Conservation (phyloP, 2,113 vertebrate genomes). For the Pterocles burchelli region DNA sequence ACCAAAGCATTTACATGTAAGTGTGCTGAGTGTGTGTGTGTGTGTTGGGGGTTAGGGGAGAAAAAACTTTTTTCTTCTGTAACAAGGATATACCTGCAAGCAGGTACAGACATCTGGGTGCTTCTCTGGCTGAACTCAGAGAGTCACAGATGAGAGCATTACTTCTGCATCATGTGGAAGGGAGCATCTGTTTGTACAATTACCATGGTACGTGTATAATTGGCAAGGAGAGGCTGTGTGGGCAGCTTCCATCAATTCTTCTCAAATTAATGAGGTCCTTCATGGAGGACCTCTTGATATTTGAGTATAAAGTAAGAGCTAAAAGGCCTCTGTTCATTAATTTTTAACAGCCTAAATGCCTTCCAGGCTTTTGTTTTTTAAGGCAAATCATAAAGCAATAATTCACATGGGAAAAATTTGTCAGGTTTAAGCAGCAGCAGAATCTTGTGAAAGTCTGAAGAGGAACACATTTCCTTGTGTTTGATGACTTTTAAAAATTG, state of each 20-base stretch:
- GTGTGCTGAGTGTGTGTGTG: rapidly evolving
- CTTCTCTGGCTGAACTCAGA: background rate
- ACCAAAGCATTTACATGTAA: background rate
- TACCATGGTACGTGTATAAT: background rate
- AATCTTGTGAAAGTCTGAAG: background rate
- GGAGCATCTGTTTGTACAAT: rapidly evolving
- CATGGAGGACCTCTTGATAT: background rate
- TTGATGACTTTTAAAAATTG: background rate
- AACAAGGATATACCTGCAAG: background rate
- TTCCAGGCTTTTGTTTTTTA: background rate
- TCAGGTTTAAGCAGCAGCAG: background rate
- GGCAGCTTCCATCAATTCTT: background rate
- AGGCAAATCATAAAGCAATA: background rate
- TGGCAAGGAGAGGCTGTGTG: background rate
- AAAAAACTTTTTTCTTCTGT: background rate
- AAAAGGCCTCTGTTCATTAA: background rate
- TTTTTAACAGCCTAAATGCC: slow-evolving; percentile 3
- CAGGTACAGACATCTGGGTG: background rate
- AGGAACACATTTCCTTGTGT: background rate
- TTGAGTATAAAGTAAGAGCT: background rate
- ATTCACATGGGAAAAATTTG: background rate
- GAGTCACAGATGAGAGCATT: background rate
- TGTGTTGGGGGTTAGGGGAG: background rate
- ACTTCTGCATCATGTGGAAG: background rate
- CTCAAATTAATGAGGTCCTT: background rate